phyloP scores from a whole-genome alignment of 2,113 vertebrate genomes.

The Hyaena hyaena region DNA sequence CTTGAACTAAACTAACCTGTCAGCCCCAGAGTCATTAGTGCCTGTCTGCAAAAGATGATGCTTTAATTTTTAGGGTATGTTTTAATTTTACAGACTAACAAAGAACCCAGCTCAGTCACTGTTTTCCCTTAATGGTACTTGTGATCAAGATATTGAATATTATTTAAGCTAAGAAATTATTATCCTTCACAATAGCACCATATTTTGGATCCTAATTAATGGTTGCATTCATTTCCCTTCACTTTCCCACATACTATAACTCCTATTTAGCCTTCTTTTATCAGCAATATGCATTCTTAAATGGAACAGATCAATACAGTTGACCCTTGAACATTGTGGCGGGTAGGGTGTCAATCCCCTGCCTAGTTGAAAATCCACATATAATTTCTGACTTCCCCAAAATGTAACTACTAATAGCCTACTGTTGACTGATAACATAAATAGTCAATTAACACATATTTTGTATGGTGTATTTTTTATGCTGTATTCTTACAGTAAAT shows the following conservation, averaged over 20 bases:
- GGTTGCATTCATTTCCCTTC: constrained; percentile 22
- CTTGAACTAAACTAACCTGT: constrained; percentile 75
- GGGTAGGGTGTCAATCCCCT: neutral
- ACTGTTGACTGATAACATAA: neutral
- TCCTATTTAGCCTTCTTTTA: constrained; percentile 40
- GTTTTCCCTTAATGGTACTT: constrained; percentile 52
- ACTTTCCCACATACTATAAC: neutral
- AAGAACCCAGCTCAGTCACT: constrained; percentile 45
- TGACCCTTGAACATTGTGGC: neutral
- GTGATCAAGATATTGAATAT: constrained; percentile 52
- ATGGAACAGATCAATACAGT: neutral
- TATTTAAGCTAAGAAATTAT: constrained; percentile 58
- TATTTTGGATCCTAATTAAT: constrained; percentile 39
- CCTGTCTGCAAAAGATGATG: constrained; percentile 68
- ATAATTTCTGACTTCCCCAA: neutral
- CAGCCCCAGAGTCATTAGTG: constrained; percentile 68
- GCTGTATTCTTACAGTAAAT: neutral
- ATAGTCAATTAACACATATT: neutral
- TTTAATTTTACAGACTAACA: constrained; percentile 70
- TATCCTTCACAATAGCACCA: constrained; percentile 44
- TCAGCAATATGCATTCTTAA: constrained; percentile 48
- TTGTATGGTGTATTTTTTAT: neutral
- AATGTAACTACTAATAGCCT: neutral
- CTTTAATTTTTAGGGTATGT: constrained; percentile 66
- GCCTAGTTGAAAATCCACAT: neutral